phyloP scores from a whole-genome alignment of 2,797 vertebrate genomes.

The Microhierax caerulescens region DNA sequence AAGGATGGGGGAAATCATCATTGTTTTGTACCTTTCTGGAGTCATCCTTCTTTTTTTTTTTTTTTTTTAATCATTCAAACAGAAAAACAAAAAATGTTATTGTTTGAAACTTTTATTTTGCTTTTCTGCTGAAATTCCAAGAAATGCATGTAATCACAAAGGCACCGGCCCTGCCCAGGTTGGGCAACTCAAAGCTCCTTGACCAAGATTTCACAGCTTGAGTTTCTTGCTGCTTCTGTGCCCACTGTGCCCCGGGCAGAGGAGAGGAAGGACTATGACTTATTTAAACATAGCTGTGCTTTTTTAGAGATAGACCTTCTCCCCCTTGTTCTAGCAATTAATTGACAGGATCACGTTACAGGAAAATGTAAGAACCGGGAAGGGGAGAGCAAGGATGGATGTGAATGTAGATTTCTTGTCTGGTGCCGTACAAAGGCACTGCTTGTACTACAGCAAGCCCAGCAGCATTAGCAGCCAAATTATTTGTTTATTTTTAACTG shows the following conservation, averaged over 20 bases:
- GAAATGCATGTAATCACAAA: neutral
- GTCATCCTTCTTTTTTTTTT: neutral
- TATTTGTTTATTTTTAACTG: constrained; percentile 13
- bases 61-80: neutral
- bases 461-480: neutral
- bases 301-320: neutral
- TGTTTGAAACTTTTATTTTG: neutral
- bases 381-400: neutral
- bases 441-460: neutral
- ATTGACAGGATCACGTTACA: neutral
- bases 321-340: neutral
- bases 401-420: neutral
- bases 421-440: neutral
- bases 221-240: neutral
- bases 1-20: neutral
- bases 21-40: neutral
- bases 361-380: neutral
- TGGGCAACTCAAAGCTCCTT: neutral
- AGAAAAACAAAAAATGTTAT: neutral
- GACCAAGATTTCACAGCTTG: neutral
- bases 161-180: neutral
- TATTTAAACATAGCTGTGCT: neutral
- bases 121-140: neutral
- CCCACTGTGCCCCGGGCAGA: neutral
- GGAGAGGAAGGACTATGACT: neutral